Evolutionary conservation across 2,113 vertebrate genomes (phyloP), one percentile per base, ranked within the genome.

Genomic region (Campylomormyrus numenius): DNA sequence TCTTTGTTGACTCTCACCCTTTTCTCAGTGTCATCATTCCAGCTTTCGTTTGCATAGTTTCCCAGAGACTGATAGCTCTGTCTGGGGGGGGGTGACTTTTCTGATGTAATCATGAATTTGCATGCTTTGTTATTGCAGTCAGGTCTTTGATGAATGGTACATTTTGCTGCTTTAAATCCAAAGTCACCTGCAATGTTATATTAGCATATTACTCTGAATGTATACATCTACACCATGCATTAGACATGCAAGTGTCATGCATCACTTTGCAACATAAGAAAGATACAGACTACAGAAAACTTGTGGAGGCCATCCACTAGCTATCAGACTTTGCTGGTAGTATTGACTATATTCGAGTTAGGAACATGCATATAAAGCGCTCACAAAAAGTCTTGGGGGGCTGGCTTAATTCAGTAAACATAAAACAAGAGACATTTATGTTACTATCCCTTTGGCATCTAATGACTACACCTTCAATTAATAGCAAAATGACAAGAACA

Each of bases 21-120:
- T 91, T 98, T 98, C 92, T 98, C 97, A 0, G 98, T 95, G 92
- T 97, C 96, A 0, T 98, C 97, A 0, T 96, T 96, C 50, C 96
- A 91, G 13, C 95, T 92, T 2, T 95, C 88, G n/a, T 92, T 94
- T 21, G 90, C 83, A 39, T 93, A 94, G 0, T 90, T 93, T 11
- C 93, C 93, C 0, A 92, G 90, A 0, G 96, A 94, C 39, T 87
- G 1, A 27, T 42, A 31, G 0, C 87, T 77, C 0, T 95, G 80
- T 8, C 96, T 94, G 0, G 96, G 95, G 66, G 93, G 92, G 19
- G 91, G 96, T 0, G 97, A 96, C 13, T 52, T 52, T 52, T 52
- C 50, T 0, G 97, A 97, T 1, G 96, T 97, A 74, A 96, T 66
- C 11, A 97, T 97, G 90, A 95, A 94, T 89, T 93, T 95, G 74